Percentiles rank a stretch among this genome's conserved stretches.
Conservation (phyloP, 2,888 invertebrate species). For the Stenurella melanura region DNA sequence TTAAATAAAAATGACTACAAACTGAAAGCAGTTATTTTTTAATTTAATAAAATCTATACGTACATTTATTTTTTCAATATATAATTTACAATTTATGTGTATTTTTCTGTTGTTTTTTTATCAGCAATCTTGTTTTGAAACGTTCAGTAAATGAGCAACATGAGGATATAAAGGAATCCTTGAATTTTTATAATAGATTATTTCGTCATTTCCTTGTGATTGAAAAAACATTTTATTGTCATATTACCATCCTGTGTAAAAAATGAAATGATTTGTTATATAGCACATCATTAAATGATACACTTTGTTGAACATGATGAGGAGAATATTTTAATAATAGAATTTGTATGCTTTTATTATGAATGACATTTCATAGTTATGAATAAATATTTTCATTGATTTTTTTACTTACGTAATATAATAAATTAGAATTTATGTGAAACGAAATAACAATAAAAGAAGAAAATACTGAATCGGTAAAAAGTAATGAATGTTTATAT, state of each 20-base stretch:
- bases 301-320: constrained; percentile 66
- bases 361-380: constrained; percentile 30
- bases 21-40: too few species aligned
- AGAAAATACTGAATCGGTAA: too few species aligned
- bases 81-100: background rate
- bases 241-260: constrained; percentile 59
- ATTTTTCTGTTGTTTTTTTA: constrained; percentile 41
- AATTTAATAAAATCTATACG: too few species aligned
- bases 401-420: constrained; percentile 29
- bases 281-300: constrained; percentile 66
- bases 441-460: too few species aligned
- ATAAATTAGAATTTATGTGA: background rate
- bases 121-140: constrained; percentile 43
- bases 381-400: constrained; percentile 32
- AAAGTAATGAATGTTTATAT: too few species aligned
- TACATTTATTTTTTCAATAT: background rate
- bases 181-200: constrained; percentile 60
- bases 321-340: constrained; percentile 58
- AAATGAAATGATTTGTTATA: constrained; percentile 69
- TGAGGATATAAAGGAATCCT: constrained; percentile 58
- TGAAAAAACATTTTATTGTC: constrained; percentile 67
- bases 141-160: constrained; percentile 45
- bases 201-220: constrained; percentile 68
- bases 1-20: too few species aligned
- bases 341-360: constrained; percentile 20